These are phyloP conservation scores for Zootermopsis nevadensis DNA, from an alignment of 2,888 invertebrate genomes.

Conservation along the genomic window DNA sequence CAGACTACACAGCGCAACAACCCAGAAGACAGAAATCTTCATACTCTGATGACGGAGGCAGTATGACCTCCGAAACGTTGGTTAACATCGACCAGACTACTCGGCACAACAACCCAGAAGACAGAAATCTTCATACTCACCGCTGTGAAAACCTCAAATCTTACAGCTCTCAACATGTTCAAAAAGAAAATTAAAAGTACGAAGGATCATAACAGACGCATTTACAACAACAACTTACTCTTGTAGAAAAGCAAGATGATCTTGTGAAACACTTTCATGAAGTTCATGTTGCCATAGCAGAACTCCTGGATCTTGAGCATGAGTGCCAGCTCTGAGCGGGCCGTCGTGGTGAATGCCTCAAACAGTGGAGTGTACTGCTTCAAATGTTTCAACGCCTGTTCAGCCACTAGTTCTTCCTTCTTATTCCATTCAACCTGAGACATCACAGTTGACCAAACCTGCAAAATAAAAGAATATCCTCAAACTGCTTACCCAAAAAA, in stretches of 20 bases:
- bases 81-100: no score
- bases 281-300: conserved; percentile 99
- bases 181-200: no score
- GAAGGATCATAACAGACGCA: background rate
- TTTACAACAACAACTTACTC: conserved; percentile 68
- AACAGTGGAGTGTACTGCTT: conserved; percentile 88
- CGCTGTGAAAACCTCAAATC: no score
- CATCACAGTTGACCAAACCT: conserved; percentile 97
- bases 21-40: no score
- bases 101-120: no score
- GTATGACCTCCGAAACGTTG: no score
- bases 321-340: conserved; percentile 88
- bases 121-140: no score
- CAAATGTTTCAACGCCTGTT: conserved; percentile 92
- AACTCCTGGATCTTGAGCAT: conserved; percentile 95
- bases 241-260: conserved; percentile 96
- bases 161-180: no score
- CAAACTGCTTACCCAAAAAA: no score
- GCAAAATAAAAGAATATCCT: conserved; percentile 38
- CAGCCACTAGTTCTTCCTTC: conserved; percentile 95
- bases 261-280: conserved; percentile 98
- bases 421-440: conserved; percentile 97
- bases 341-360: conserved; percentile 86
- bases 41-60: no score
- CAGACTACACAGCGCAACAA: no score